Evolutionary conservation across 2,113 vertebrate species (phyloP), one percentile per base, ranked within the genome.

Genomic region (Prionailurus viverrinus): DNA sequence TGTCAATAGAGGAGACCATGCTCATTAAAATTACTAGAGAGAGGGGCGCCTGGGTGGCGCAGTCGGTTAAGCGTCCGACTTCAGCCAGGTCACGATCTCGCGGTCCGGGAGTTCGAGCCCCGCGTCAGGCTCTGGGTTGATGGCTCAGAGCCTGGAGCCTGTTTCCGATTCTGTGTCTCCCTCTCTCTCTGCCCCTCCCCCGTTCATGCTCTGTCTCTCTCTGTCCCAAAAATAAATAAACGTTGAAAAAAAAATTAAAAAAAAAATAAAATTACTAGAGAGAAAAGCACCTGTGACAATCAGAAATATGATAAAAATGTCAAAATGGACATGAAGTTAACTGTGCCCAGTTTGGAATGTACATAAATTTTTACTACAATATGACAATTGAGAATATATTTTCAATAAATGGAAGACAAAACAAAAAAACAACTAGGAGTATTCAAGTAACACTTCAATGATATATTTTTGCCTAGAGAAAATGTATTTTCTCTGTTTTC

Each of bases 311-410:
- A 88, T 84, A 90, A 90, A 93, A 73, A 53, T 79, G 93, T 94
- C 92, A 89, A 97, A 97, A 71, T 3, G 21, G 29, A 92, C 84
- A 85, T 88, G 66, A 91, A 94, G 94, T 97, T 92, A 94, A 95
- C 80, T 95, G 76, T 84, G 29, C 29, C n/a, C 39, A 96, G 31
- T 92, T 92, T 91, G 31, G 76, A 87, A 94, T 58, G 94, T 63
- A 91, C 68, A 96, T 84, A 80, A 65, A 33, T 97, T 97, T 93
- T 96, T 69, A 96, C 51, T 78, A 84, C 11, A 88, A 4, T 95
- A 11, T 97, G 80, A 84, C 66, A 79, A 88, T 61, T 85, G 25
- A 65, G 94, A 95, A 92, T 81, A 95, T 94, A 48, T 96, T 96
- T 97, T 96, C 51, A 86, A 89, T 65, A 87, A 83, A 85, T 51